These are phyloP conservation scores for Mizuhopecten yessoensis DNA, from an alignment of 1,140 invertebrate species.

Conservation along the genomic window DNA sequence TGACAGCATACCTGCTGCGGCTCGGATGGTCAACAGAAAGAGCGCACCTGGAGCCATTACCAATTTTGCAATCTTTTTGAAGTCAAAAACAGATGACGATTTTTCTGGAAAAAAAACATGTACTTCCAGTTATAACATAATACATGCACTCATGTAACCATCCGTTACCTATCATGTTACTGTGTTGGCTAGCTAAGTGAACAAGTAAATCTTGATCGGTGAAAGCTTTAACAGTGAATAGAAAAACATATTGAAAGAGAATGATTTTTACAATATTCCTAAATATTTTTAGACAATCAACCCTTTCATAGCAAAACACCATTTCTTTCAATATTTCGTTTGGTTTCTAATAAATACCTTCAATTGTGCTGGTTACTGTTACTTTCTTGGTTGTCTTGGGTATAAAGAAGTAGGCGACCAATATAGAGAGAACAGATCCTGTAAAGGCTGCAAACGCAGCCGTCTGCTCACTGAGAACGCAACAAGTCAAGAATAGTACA, in stretches of 20 bases:
- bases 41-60: slow-evolving; percentile 72
- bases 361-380: slow-evolving; percentile 28
- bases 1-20: slow-evolving; percentile 68
- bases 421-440: slow-evolving; percentile 73
- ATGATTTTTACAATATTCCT: too few relatives aligned
- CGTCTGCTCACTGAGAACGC: slow-evolving; percentile 69
- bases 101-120: slow-evolving; percentile 59
- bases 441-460: slow-evolving; percentile 72
- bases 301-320: too few relatives aligned
- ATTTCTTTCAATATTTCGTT: too few relatives aligned
- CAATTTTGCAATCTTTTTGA: slow-evolving; percentile 72
- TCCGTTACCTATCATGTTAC: too few relatives aligned
- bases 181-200: too few relatives aligned
- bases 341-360: slow-evolving; percentile 50
- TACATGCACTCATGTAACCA: too few relatives aligned
- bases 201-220: too few relatives aligned
- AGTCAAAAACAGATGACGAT: slow-evolving; percentile 63
- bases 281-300: too few relatives aligned
- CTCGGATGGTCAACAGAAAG: slow-evolving; percentile 72
- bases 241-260: too few relatives aligned
- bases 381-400: slow-evolving; percentile 74
- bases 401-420: slow-evolving; percentile 71
- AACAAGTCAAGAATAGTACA: neutral
- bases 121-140: too few relatives aligned
- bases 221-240: too few relatives aligned